Evolutionary conservation across 2,888 invertebrate genomes (phyloP).

Genomic region (Clanis bilineata): DNA sequence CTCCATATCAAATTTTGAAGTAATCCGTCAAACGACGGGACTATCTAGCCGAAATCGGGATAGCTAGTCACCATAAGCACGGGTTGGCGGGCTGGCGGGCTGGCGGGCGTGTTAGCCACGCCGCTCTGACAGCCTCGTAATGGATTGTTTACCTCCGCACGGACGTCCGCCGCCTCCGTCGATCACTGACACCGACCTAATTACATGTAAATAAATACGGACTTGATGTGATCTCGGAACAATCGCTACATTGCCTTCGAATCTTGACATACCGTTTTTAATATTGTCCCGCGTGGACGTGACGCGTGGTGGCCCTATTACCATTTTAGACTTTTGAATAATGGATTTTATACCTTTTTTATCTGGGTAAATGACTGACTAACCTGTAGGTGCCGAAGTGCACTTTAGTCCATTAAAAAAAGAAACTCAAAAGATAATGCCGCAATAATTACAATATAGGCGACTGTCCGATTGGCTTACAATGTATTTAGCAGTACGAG

Average conservation of each 20-base stretch:
- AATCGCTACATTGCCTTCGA: conserved; percentile 7
- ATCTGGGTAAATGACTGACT: background rate
- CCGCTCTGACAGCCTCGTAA: conserved; percentile 60
- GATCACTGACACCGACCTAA: conserved; percentile 73
- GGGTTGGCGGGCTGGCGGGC: conserved; percentile 10
- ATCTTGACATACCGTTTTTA: conserved; percentile 9
- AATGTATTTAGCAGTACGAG: too few species aligned
- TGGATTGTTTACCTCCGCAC: conserved; percentile 71
- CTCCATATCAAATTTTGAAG: background rate
- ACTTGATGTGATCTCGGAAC: conserved; percentile 20
- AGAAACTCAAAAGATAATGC: too few species aligned
- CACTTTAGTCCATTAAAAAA: too few species aligned
- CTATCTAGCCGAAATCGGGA: conserved; percentile 17
- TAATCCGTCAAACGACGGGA: background rate
- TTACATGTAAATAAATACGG: conserved; percentile 78
- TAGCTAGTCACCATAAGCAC: conserved; percentile 24
- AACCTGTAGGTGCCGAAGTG: background rate
- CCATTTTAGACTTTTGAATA: background rate
- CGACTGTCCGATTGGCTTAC: too few species aligned
- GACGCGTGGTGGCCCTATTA: background rate
- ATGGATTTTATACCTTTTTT: background rate
- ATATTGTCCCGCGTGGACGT: conserved; percentile 12
- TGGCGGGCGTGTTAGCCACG: conserved; percentile 18
- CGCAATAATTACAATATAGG: too few species aligned
- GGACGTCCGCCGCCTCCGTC: conserved; percentile 65